A percentile compares a stretch with the other conserved stretches of the same genome.
These are phyloP conservation scores for Perodicticus potto DNA, from an alignment of 2,797 vertebrate genomes.

Conservation along the genomic window DNA sequence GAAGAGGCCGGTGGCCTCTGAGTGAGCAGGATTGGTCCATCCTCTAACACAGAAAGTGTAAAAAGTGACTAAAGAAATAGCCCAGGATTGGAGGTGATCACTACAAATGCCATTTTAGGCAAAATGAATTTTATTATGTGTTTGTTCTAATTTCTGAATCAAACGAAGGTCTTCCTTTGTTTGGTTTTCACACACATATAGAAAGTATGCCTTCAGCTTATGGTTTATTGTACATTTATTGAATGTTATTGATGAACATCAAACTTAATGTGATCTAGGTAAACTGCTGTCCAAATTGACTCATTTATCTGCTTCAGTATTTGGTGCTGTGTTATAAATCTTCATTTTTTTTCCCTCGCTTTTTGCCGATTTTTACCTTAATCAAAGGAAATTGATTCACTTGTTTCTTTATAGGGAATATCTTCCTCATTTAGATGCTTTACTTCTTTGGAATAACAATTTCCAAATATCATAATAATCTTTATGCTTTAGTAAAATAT, in stretches of 20 bases:
- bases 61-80: neutral
- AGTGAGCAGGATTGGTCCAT: neutral
- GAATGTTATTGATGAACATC: slow-evolving; percentile 57
- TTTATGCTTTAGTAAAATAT: neutral
- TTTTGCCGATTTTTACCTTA: slow-evolving; percentile 37
- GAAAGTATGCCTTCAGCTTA: neutral
- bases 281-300: slow-evolving; percentile 47
- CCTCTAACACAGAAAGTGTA: neutral
- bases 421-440: neutral
- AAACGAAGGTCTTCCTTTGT: neutral
- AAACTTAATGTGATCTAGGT: slow-evolving; percentile 47
- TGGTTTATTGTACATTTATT: slow-evolving; percentile 48
- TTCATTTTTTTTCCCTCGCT: slow-evolving; percentile 41
- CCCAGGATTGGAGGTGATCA: neutral
- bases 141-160: neutral
- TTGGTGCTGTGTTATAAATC: slow-evolving; percentile 56
- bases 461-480: neutral
- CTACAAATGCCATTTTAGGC: neutral
- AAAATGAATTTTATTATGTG: neutral
- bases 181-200: neutral
- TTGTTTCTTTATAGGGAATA: neutral
- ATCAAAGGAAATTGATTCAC: neutral
- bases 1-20: neutral
- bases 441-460: neutral
- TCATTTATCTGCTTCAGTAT: slow-evolving; percentile 63